A percentile compares a stretch with the other conserved stretches of the same genome.
These are phyloP conservation scores for Platycercus adscitus DNA, from an alignment of 2,113 vertebrate species.

Conservation along the genomic window DNA sequence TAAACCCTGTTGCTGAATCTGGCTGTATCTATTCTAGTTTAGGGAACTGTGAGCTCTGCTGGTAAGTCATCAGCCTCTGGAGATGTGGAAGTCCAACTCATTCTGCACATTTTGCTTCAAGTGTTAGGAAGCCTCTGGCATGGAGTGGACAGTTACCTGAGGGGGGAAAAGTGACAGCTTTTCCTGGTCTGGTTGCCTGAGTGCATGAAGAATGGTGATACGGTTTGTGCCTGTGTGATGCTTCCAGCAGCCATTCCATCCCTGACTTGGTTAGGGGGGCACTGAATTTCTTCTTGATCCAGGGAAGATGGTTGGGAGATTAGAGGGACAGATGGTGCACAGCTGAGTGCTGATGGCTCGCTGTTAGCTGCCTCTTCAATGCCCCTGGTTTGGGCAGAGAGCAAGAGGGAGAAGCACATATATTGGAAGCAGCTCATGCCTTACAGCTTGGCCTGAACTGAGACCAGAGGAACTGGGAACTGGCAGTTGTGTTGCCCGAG, in stretches of 20 bases:
- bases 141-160: neutral
- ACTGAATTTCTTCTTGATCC: neutral
- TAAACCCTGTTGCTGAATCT: conserved; percentile 15
- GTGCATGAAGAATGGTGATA: neutral
- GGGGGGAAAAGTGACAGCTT: neutral
- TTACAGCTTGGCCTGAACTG: neutral
- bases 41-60: neutral
- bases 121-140: neutral
- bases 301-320: neutral
- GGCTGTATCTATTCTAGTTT: neutral
- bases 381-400: neutral
- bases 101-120: neutral
- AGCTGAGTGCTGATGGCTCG: conserved; percentile 33
- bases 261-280: neutral
- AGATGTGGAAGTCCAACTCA: neutral
- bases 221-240: neutral
- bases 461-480: neutral
- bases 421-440: neutral
- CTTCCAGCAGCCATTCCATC: neutral
- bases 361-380: neutral
- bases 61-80: neutral
- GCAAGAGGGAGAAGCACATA: neutral
- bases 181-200: neutral
- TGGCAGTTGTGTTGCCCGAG: neutral
- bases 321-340: conserved; percentile 37